Evolutionary conservation across 2,113 vertebrate genomes (phyloP), one percentile per base, ranked within the genome.

Genomic region (Gambusia holbrooki): DNA sequence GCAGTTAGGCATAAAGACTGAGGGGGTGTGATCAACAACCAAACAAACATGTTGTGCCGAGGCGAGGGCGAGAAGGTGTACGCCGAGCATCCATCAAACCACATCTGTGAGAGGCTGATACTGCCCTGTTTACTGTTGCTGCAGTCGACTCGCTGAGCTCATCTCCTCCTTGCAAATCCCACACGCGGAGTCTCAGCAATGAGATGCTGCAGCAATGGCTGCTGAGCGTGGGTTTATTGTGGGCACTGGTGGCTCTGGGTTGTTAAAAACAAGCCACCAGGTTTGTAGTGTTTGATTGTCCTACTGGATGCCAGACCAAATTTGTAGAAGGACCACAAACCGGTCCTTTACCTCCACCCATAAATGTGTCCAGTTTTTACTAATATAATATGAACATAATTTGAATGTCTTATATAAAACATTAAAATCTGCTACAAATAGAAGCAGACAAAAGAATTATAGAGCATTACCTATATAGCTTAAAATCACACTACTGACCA

Each of bases 71-170:
- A 84, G 78, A 76, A 88, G 81, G 90, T 82, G 77, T 81, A 83
- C 84, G 88, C 84, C 86, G 73, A 84, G 75, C 91, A 94, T 95
- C 87, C 80, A 92, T 94, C 94, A 94, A 86, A 87, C 79, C 73
- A 73, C 83, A 77, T 88, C 90, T 94, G 90, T 35, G 74, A 78
- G 79, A 27, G 71, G 79, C 88, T 86, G 89, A 93, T 88, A 86
- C 79, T 81, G 86, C 69, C 80, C 71, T 40, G 66, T 76, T 83
- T 80, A 37, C 74, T 68, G 69, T 78, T 78, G 54, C 69, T 71
- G 29, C 71, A 30, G 66, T 78, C 62, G 22, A 72, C 68, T 60
- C 66, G 17, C 61, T 67, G 68, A 66, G 64, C 69, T 81, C 78
- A 68, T 61, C n/a, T 73, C 65, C 25, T 71, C 65, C 35, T 45